These are phyloP conservation scores for Zelostemma sp. DNA, from an alignment of 1,140 invertebrate genomes.

Conservation along the genomic window DNA sequence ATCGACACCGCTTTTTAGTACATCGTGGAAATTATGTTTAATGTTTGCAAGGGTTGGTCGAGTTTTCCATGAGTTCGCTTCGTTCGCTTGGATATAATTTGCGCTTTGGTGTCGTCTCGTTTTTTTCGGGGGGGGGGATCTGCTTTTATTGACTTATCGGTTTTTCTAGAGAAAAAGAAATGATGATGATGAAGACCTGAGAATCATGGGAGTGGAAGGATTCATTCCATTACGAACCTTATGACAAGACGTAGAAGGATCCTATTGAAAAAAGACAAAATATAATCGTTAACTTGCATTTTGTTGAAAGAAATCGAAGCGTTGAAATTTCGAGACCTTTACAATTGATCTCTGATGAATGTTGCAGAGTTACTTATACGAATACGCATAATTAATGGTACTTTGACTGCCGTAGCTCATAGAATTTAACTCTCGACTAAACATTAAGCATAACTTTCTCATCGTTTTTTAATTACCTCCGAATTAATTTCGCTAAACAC, in stretches of 20 bases:
- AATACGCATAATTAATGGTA: too few relatives aligned
- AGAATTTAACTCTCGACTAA: too few relatives aligned
- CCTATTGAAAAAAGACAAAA: neutral
- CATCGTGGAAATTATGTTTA: slow-evolving; percentile 67
- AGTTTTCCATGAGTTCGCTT: slow-evolving; percentile 15
- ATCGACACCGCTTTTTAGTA: slow-evolving; percentile 24
- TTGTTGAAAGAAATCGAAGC: neutral
- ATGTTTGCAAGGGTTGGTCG: slow-evolving; percentile 45
- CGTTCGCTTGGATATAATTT: slow-evolving; percentile 35
- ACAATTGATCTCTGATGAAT: too few relatives aligned
- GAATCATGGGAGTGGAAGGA: slow-evolving; percentile 63
- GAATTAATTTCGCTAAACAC: slow-evolving; percentile 21
- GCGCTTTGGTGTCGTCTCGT: slow-evolving; percentile 41
- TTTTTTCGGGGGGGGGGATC: slow-evolving; percentile 50
- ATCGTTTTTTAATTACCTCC: slow-evolving; percentile 19
- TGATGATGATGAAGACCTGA: slow-evolving; percentile 57
- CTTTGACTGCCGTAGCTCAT: too few relatives aligned
- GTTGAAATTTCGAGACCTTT: too few relatives aligned
- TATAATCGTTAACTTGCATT: neutral
- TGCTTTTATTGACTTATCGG: slow-evolving; percentile 53
- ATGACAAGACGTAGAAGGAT: slow-evolving; percentile 43
- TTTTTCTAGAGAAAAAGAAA: slow-evolving; percentile 64
- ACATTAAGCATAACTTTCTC: slow-evolving; percentile 68
- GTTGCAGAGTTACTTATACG: neutral
- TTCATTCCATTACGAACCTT: slow-evolving; percentile 66